Evolutionary conservation across 2,113 vertebrate species (phyloP).

Genomic region (Nanorana parkeri): DNA sequence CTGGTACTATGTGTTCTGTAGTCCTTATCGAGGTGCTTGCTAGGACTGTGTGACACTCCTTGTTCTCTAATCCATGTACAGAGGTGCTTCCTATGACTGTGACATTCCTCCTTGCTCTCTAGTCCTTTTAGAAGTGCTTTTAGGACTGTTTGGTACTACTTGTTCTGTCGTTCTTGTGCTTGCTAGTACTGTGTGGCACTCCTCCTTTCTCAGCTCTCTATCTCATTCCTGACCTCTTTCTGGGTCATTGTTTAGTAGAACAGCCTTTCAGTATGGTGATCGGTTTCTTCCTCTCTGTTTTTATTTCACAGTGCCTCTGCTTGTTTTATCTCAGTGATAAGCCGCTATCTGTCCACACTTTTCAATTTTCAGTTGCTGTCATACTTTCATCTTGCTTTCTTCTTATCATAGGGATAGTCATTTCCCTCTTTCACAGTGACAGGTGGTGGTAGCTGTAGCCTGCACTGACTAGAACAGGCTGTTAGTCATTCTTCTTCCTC

Average conservation of each 20-base stretch:
- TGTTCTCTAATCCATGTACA: too few species aligned
- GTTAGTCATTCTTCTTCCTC: not conserved
- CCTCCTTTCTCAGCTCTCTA: conserved; percentile 19
- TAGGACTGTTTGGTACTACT: too few species aligned
- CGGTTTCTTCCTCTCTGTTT: not conserved
- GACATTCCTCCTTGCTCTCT: too few species aligned
- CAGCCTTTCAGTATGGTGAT: conserved; percentile 11
- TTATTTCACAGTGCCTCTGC: too few species aligned
- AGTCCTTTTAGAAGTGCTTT: too few species aligned
- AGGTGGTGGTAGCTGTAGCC: not conserved
- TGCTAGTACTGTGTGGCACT: not conserved
- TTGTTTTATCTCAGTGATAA: not conserved
- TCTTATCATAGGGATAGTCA: not conserved
- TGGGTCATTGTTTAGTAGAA: conserved; percentile 13
- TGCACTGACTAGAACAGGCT: not conserved
- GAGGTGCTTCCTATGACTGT: too few species aligned
- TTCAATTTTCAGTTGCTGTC: not conserved
- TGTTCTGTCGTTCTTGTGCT: too few species aligned
- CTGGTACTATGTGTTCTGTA: too few species aligned
- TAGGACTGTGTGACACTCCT: too few species aligned
- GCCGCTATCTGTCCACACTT: conserved; percentile 3
- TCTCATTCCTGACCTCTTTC: conserved; percentile 7
- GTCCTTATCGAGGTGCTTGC: too few species aligned
- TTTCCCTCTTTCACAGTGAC: not conserved
- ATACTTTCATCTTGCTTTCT: not conserved